Evolutionary conservation across 1,140 invertebrate species (phyloP).

Genomic region (Drosophila lacertosa): DNA sequence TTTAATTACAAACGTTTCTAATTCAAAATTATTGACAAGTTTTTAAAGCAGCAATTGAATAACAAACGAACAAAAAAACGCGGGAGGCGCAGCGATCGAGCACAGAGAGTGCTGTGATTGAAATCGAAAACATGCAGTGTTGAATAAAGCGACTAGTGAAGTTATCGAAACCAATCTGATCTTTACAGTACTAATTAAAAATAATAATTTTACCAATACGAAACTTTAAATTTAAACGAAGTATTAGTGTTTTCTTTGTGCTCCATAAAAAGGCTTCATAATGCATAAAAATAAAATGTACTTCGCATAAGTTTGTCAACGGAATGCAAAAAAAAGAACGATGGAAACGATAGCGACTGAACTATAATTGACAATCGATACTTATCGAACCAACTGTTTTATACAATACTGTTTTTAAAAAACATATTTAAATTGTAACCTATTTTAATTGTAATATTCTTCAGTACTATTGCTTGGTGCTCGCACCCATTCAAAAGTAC

Average conservation of each 20-base stretch:
- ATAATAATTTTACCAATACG: slow-evolving; percentile 11
- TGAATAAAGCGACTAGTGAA: neutral
- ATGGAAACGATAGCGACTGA: neutral
- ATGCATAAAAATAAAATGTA: no score
- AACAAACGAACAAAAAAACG: slow-evolving; percentile 28
- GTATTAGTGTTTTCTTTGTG: no score
- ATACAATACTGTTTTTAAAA: no score
- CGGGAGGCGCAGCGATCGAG: slow-evolving; percentile 28
- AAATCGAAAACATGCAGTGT: slow-evolving; percentile 2
- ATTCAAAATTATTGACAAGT: neutral
- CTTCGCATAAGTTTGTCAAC: no score
- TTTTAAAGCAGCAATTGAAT: slow-evolving; percentile 12
- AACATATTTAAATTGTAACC: neutral
- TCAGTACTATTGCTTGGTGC: slow-evolving; percentile 91
- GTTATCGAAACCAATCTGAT: neutral
- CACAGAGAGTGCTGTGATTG: neutral
- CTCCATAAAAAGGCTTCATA: slow-evolving; percentile 35
- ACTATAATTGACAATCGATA: no score
- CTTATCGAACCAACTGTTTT: no score
- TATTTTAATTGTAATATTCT: slow-evolving; percentile 26
- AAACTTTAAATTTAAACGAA: slow-evolving; percentile 19
- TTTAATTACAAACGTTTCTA: neutral
- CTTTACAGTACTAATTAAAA: slow-evolving; percentile 1
- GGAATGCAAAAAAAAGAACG: no score
- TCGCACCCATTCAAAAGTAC: slow-evolving; percentile 88